Conservation (phyloP, 2,797 vertebrate genomes). For the Erpetoichthys calabaricus region DNA sequence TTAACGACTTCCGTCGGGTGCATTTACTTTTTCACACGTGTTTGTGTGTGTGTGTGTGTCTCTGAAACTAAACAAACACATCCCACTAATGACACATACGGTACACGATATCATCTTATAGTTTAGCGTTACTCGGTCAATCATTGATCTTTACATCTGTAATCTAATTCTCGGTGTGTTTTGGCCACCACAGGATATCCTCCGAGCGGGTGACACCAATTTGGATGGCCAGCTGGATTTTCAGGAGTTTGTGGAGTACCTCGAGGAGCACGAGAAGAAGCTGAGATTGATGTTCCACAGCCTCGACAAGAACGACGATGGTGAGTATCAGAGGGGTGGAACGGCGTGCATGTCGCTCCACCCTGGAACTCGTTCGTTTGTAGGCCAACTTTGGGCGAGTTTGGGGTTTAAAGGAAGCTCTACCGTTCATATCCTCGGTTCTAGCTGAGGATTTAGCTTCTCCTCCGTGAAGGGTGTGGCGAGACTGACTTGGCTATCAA, state of each 20-base stretch:
- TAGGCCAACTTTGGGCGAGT: no score
- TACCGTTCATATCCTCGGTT: not conserved
- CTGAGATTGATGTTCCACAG: slow-evolving; percentile 62
- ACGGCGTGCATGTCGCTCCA: no score
- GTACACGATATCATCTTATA: not conserved
- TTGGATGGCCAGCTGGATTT: slow-evolving; percentile 58
- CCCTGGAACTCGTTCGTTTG: no score
- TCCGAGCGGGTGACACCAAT: slow-evolving; percentile 47
- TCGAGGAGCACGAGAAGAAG: slow-evolving; percentile 57
- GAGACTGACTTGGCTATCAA: slow-evolving; percentile 28
- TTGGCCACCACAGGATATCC: slow-evolving; percentile 41
- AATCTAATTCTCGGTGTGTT: slow-evolving; percentile 6
- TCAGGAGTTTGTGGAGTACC: slow-evolving; percentile 63
- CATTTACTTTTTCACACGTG: no score
- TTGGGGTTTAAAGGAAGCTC: not conserved
- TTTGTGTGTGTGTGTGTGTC: no score
- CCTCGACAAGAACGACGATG: slow-evolving; percentile 67
- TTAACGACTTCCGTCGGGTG: no score
- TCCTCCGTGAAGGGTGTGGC: not conserved
- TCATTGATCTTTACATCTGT: not conserved
- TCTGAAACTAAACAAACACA: not conserved
- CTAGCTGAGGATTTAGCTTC: slow-evolving; percentile 4
- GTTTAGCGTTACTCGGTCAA: not conserved
- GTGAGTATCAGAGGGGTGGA: slow-evolving; percentile 28
- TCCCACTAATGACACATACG: not conserved